These are phyloP conservation scores for Tetramorium parvispinum DNA, from an alignment of 1,140 invertebrate genomes.

Conservation along the genomic window DNA sequence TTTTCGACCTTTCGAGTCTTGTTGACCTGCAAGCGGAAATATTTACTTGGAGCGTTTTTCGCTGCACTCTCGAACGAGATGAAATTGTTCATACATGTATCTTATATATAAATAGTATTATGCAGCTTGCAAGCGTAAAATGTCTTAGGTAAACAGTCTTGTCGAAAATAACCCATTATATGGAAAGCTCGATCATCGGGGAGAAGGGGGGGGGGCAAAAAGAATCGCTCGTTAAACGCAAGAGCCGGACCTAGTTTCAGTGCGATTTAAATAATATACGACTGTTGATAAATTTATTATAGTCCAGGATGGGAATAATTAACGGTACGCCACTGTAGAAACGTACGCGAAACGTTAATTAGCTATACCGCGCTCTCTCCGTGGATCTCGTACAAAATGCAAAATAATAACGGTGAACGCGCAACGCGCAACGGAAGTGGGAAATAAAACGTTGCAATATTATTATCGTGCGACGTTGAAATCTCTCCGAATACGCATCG, in stretches of 20 bases:
- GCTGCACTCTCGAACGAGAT: background rate
- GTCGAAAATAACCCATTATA: background rate
- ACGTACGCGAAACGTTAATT: constrained; percentile 46
- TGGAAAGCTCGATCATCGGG: background rate
- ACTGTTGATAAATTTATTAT: constrained; percentile 54
- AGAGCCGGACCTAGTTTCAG: constrained; percentile 20
- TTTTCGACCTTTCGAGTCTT: background rate
- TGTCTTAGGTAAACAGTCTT: background rate
- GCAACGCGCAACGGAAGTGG: background rate
- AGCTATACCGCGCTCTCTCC: constrained; percentile 22
- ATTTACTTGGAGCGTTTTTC: background rate
- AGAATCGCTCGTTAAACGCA: background rate
- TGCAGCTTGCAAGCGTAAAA: background rate
- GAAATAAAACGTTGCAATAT: constrained; percentile 45
- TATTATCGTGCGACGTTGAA: constrained; percentile 8
- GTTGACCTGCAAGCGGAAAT: background rate
- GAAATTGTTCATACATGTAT: background rate
- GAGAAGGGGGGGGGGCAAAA: background rate
- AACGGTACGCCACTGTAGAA: background rate
- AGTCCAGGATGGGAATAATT: constrained; percentile 37
- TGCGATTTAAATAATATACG: constrained; percentile 53
- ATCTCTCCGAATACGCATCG: background rate
- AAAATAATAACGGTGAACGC: constrained; percentile 52
- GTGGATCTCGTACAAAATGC: constrained; percentile 33
- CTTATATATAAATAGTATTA: background rate